These are phyloP conservation scores for Acronicta leporina DNA, from an alignment of 2,888 invertebrate species.

Conservation along the genomic window DNA sequence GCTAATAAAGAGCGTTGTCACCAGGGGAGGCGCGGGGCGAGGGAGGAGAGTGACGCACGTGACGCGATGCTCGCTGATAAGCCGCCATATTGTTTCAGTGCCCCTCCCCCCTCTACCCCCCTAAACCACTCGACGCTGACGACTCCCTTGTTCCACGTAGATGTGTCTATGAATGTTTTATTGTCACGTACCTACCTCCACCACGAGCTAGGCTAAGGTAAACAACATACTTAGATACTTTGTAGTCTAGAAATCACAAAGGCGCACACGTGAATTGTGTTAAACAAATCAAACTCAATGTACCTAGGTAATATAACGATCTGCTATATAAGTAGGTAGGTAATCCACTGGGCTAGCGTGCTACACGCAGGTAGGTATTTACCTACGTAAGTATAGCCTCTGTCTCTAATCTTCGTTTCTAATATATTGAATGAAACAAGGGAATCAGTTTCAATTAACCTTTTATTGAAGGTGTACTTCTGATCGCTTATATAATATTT, in stretches of 20 bases:
- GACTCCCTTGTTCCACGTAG: constrained; percentile 40
- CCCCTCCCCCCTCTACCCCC: constrained; percentile 40
- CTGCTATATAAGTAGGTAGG: too few species aligned
- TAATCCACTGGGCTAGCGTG: too few species aligned
- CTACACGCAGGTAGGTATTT: too few species aligned
- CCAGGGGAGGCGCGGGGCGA: constrained; percentile 36
- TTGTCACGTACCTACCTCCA: constrained; percentile 44
- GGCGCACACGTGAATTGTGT: background rate
- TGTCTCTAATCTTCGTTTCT: too few species aligned
- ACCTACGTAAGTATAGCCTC: too few species aligned
- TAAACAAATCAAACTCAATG: too few species aligned
- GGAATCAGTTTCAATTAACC: constrained; percentile 49
- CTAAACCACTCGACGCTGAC: constrained; percentile 46
- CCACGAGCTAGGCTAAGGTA: constrained; percentile 11
- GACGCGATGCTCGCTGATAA: constrained; percentile 75
- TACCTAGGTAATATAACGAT: too few species aligned
- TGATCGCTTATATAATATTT: constrained; percentile 71
- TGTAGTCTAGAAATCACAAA: background rate
- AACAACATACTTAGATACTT: background rate
- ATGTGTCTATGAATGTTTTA: constrained; percentile 34
- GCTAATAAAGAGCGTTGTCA: constrained; percentile 71
- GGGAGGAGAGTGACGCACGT: constrained; percentile 63
- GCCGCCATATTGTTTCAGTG: constrained; percentile 84
- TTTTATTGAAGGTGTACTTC: constrained; percentile 77
- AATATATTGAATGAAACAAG: constrained; percentile 37